phyloP scores from a whole-genome alignment of 2,888 invertebrate species.

The Lymantria dispar region DNA sequence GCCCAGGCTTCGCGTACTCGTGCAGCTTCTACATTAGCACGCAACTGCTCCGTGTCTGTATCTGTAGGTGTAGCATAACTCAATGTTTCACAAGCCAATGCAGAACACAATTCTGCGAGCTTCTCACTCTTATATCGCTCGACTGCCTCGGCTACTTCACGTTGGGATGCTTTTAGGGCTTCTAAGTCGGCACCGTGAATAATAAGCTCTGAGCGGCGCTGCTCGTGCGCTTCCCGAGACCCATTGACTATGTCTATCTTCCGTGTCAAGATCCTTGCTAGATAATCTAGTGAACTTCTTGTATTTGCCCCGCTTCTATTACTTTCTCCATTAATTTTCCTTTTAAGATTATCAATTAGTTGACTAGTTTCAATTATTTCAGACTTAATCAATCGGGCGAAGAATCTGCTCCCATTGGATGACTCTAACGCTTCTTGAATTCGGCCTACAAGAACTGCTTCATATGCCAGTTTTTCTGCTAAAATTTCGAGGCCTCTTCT shows the following conservation, averaged over 20 bases:
- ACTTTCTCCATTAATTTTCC: slow-evolving; percentile 83
- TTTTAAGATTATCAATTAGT: slow-evolving; percentile 87
- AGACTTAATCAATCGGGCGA: slow-evolving; percentile 84
- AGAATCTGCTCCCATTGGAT: slow-evolving; percentile 80
- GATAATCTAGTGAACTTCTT: slow-evolving; percentile 84
- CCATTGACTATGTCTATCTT: slow-evolving; percentile 80
- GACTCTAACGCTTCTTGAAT: slow-evolving; percentile 86
- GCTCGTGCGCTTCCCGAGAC: slow-evolving; percentile 44
- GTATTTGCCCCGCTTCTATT: slow-evolving; percentile 62
- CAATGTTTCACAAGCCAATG: slow-evolving; percentile 87
- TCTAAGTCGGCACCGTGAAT: slow-evolving; percentile 75
- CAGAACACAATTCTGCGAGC: slow-evolving; percentile 86
- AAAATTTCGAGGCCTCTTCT: slow-evolving; percentile 86
- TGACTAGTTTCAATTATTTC: slow-evolving; percentile 90
- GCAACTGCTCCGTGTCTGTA: slow-evolving; percentile 63
- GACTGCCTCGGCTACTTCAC: slow-evolving; percentile 83
- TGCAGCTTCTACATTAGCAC: slow-evolving; percentile 81
- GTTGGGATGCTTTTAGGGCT: slow-evolving; percentile 79
- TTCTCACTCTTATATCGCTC: slow-evolving; percentile 86
- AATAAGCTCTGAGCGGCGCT: slow-evolving; percentile 58
- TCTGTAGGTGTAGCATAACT: slow-evolving; percentile 77
- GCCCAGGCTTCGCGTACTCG: slow-evolving; percentile 89
- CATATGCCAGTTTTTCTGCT: slow-evolving; percentile 91
- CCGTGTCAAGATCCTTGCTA: slow-evolving; percentile 89
- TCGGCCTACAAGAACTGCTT: slow-evolving; percentile 87